Conservation (phyloP, 2,113 vertebrate species). For the Phodopus roborovskii region DNA sequence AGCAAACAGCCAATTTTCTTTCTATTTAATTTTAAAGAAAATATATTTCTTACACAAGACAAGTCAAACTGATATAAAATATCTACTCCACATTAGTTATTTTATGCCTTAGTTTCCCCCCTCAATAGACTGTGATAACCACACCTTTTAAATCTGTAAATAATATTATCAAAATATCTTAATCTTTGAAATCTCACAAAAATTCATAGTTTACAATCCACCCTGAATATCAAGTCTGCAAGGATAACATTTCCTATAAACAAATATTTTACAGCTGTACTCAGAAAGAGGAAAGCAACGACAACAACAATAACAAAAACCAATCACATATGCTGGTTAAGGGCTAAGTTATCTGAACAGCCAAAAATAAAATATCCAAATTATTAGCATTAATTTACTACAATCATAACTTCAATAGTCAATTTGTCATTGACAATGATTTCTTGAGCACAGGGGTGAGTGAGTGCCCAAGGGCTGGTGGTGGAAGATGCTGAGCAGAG, state of each 20-base stretch:
- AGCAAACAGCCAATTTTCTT: background rate
- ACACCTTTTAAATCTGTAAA: constrained; percentile 95
- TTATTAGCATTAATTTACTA: constrained; percentile 94
- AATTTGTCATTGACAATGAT: constrained; percentile 92
- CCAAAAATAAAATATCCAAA: constrained; percentile 89
- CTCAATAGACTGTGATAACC: constrained; percentile 92
- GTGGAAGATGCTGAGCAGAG: constrained; percentile 89
- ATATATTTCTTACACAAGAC: constrained; percentile 76
- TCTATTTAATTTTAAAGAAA: constrained; percentile 68
- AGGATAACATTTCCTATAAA: constrained; percentile 92
- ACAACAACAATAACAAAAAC: constrained; percentile 47
- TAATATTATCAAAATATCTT: constrained; percentile 98
- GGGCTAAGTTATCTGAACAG: constrained; percentile 92
- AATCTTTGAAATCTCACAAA: constrained; percentile 96
- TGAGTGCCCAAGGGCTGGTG: constrained; percentile 80
- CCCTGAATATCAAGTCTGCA: constrained; percentile 97
- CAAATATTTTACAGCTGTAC: constrained; percentile 95
- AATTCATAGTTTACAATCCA: constrained; percentile 97
- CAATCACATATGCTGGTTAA: constrained; percentile 89
- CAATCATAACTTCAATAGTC: constrained; percentile 91
- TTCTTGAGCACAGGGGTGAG: constrained; percentile 90
- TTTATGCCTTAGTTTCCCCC: constrained; percentile 92
- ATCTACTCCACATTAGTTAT: constrained; percentile 96
- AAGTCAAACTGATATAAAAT: constrained; percentile 96
- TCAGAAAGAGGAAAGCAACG: constrained; percentile 86